Percentiles rank a stretch among this genome's conserved stretches.
phyloP scores from a whole-genome alignment of 2,888 invertebrate genomes.

The Pachydiplax longipennis region DNA sequence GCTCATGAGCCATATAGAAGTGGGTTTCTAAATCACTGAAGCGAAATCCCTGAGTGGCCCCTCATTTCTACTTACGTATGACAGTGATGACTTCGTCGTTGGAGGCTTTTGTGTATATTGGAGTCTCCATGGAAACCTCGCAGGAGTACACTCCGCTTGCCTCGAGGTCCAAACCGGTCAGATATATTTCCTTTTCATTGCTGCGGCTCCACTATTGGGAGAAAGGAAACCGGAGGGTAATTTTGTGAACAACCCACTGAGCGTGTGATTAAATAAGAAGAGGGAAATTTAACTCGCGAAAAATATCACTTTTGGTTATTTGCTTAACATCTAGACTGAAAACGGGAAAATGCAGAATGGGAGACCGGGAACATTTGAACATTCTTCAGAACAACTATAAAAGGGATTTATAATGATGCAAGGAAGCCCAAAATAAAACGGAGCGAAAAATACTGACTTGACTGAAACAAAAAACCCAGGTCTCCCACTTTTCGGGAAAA shows the following conservation, averaged over 20 bases:
- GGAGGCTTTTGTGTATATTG: constrained; percentile 83
- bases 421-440: too few relatives aligned
- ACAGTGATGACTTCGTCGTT: constrained; percentile 78
- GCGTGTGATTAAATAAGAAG: background rate
- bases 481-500: too few relatives aligned
- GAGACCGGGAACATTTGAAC: too few relatives aligned
- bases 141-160: constrained; percentile 84
- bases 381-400: too few relatives aligned
- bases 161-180: constrained; percentile 77
- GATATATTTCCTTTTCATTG: constrained; percentile 72
- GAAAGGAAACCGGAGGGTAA: background rate
- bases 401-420: too few relatives aligned
- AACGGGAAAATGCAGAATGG: too few relatives aligned
- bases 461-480: too few relatives aligned
- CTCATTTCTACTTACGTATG: constrained; percentile 71
- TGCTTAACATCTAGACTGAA: too few relatives aligned
- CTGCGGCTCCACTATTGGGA: constrained; percentile 68
- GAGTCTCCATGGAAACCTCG: constrained; percentile 81
- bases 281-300: background rate
- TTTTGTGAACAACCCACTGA: background rate
- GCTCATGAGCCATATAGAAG: too few relatives aligned
- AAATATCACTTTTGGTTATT: background rate
- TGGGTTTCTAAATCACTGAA: background rate
- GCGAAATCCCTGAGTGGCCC: background rate
- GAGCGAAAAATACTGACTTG: too few relatives aligned